Base-by-base conservation (phyloP, 30 jellyfish, hydroid and myxozoan species). In the Nemopilema nomurai region DNA sequence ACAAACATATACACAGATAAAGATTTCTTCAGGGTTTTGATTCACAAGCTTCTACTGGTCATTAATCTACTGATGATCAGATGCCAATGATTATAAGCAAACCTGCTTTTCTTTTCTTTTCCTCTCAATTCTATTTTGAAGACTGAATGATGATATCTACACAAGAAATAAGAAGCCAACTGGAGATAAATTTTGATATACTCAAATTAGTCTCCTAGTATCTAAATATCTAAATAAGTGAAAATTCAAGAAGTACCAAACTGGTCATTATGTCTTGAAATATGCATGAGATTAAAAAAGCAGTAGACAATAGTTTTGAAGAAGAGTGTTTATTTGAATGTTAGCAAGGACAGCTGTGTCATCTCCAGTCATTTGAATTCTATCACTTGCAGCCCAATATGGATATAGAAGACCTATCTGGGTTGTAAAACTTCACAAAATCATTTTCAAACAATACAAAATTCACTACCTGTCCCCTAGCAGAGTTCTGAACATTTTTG, bases 31-130 rank as follows among this genome's bases (percentile, higher is more conserved):
- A 13, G 57, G 13, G 13, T 6, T 41, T 3, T 41, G 57, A 3
- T 41, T 41, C 57, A 41, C 57, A 41, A 41, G 13, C 57, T 3
- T 41, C 6, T 41, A 41, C 13, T 41, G 13, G 13, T 41, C 9
- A 13, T 13, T 41, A 41, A 41, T 3, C 6, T 41, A 3, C 6
- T 41, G 9, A 41, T 41, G 13, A 3, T 41, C 13, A 41, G 13
- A 41, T 41, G 57, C 9, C 57, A 13, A 41, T 6, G 4, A 21
- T 4, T 3, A 18, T 3, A 25, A 21, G 31, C 57, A 23, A 25
- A 89, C 96, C 96, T 81, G 81, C 51, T 71, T 74, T 49, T 89
- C 78, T 1, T 41, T 62, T 29, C 91, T 71, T 69, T 89, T 89
- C 62, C 28, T 66, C 24, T 28, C 64, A 18, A 89, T 89, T 81